Base-by-base conservation (phyloP, 2,888 invertebrate species). In the Drosophila anceps region DNA sequence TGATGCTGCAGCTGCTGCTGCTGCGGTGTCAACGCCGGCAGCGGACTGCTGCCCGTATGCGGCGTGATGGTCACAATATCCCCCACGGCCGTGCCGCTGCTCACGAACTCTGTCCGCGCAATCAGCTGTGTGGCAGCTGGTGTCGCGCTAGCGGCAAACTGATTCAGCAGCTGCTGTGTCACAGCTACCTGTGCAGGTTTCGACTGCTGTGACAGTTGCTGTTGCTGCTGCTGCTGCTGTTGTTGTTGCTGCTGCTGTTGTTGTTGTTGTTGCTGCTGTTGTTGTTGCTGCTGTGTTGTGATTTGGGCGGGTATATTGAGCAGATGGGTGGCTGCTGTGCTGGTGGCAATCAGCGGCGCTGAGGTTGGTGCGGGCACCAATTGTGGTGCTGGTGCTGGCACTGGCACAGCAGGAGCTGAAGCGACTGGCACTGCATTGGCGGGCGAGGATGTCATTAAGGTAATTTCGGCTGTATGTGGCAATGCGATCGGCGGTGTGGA, bases 1-100 rank as follows among this genome's bases (percentile, higher is more conserved):
- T 84, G 88, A 57, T 87, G 89, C 35, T 88, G 90, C 64, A 86
- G 77, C 67, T 90, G 91, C 31, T 88, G 90, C 53, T 88, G 89
- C 33, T 84, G 85, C 29, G 87, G 81, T 61, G 73, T 81, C 74
- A 73, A 74, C n/a, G 84, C 69, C 6, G 86, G 79, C 59, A 87
- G 72, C 9, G 87, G 76, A 62, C 81, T 90, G 72, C 73, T 86
- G 18, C 74, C 69, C 33, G 88, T 75, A 41, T 88, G 84, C 35
- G 82, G 81, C 18, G 81, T 77, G 48, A 81, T 81, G 15, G 82
- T 88, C 4, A 85, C 87, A 74, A 88, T 84, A 57, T 82, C 81
- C 50, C 86, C 78, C 55, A 82, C 73, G 9, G 88, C 71, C 1
- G 91, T 76, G 6, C 84, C 89, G 4, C 77, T 55, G 55, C 72